These are phyloP conservation scores for Sarcophaga variegata DNA, from an alignment of 2,888 invertebrate genomes.

Conservation along the genomic window DNA sequence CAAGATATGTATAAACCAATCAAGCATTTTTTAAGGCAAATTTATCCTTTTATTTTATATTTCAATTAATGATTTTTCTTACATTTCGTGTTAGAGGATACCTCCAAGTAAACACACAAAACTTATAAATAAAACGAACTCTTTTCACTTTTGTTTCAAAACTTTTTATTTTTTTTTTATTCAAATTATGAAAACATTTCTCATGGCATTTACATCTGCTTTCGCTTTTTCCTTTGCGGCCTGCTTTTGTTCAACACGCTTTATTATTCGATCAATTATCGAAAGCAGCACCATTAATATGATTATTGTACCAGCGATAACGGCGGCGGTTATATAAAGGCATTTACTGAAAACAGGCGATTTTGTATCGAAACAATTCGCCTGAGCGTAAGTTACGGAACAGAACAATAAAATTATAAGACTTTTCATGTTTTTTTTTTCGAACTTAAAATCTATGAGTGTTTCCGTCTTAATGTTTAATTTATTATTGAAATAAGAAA, in stretches of 20 bases:
- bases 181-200: constrained; percentile 25
- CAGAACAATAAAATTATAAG: not conserved
- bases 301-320: not conserved
- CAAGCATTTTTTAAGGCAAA: no score
- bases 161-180: not conserved
- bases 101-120: no score
- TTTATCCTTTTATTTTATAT: no score
- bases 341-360: not conserved
- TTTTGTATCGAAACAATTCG: not conserved
- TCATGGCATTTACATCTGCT: not conserved
- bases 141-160: not conserved
- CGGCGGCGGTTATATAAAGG: not conserved
- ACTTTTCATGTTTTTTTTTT: not conserved
- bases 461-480: not conserved
- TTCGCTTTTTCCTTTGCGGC: not conserved
- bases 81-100: no score
- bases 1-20: no score
- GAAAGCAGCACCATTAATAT: not conserved
- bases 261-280: not conserved
- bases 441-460: not conserved
- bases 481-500: not conserved
- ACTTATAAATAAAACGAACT: not conserved
- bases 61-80: no score
- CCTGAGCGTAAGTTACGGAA: not conserved
- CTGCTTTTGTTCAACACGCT: not conserved